Percentiles rank a stretch among this genome's conserved stretches.
Evolutionary conservation across 2,113 vertebrate genomes (phyloP).

Genomic region (Glaucomys volans): DNA sequence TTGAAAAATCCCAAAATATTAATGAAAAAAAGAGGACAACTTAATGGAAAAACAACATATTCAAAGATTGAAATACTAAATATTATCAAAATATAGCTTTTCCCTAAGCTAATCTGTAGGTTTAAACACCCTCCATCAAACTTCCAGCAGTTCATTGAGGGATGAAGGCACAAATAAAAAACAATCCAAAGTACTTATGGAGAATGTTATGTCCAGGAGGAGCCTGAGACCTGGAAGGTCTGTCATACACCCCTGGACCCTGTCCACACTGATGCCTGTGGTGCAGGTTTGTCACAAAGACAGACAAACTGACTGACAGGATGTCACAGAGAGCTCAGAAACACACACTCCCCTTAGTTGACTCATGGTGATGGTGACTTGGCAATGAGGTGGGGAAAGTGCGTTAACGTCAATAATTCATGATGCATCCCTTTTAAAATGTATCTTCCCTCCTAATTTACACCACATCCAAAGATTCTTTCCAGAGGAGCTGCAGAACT

Average conservation of each 20-base stretch:
- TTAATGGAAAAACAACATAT: neutral
- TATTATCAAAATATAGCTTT: neutral
- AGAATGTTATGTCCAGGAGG: neutral
- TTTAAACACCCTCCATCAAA: neutral
- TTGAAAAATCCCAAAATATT: neutral
- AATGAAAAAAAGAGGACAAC: neutral
- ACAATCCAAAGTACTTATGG: neutral
- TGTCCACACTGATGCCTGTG: neutral
- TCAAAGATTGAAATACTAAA: neutral
- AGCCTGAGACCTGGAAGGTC: neutral
- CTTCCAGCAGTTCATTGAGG: neutral
- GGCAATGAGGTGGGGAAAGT: neutral
- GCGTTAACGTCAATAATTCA: neutral
- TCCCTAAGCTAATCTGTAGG: neutral
- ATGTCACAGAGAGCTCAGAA: neutral
- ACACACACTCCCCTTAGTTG: neutral
- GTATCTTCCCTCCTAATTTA: neutral
- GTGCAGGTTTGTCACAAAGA: neutral
- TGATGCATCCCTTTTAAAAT: neutral
- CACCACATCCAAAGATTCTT: neutral
- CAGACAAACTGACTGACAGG: neutral
- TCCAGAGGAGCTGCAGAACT: neutral
- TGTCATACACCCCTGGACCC: neutral
- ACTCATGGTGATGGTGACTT: neutral
- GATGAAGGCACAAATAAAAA: neutral